A percentile compares a stretch with the other conserved stretches of the same genome.
These are phyloP conservation scores for Bothrops alternatus DNA, from an alignment of 2,797 vertebrate species.

Conservation along the genomic window DNA sequence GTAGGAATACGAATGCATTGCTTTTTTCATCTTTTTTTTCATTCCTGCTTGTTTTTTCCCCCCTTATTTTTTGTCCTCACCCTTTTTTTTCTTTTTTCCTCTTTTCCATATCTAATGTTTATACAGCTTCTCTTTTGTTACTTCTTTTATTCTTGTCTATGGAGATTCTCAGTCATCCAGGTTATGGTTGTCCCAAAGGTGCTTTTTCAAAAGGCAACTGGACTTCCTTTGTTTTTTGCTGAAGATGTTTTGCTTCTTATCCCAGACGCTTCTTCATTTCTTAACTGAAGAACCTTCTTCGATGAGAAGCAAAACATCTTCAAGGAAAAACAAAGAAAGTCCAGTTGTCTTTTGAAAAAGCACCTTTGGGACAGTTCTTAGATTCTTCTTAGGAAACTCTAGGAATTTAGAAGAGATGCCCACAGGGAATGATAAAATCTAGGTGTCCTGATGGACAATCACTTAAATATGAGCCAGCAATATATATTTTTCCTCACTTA, in stretches of 20 bases:
- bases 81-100: neutral
- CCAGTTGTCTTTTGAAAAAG: neutral
- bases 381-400: neutral
- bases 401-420: neutral
- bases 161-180: neutral
- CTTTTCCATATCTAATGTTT: neutral
- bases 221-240: neutral
- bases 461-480: too few species aligned
- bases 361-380: too few species aligned
- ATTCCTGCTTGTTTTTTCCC: neutral
- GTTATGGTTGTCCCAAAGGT: neutral
- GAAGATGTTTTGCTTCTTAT: neutral
- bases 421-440: neutral
- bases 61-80: neutral
- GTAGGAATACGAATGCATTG: too few species aligned
- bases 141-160: neutral
- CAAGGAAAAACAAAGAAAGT: neutral
- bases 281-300: neutral
- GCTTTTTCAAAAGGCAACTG: neutral
- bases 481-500: neutral
- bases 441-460: too few species aligned
- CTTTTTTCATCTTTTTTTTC: neutral
- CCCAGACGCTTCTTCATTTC: neutral
- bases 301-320: neutral
- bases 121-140: neutral